Evolutionary conservation across 2,888 invertebrate genomes (phyloP).

Genomic region (Galerucella pusilla): DNA sequence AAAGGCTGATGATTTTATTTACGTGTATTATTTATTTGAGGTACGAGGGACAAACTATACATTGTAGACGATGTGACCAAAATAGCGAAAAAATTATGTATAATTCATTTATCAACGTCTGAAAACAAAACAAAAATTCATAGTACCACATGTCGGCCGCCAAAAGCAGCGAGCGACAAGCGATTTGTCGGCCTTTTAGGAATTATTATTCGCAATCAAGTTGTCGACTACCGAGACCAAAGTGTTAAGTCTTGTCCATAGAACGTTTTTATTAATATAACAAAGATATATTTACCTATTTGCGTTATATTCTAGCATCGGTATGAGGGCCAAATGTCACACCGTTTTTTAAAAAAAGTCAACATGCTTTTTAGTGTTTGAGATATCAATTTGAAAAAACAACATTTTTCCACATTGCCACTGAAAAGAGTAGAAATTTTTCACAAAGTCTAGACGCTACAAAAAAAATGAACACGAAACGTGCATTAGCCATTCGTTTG

Average conservation of each 20-base stretch:
- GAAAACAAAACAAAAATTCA: no score
- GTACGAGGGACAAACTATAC: neutral
- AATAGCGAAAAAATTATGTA: no score
- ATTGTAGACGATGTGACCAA: neutral
- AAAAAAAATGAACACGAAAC: conserved; percentile 23
- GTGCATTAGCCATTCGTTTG: conserved; percentile 14
- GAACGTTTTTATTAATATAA: no score
- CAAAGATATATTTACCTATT: no score
- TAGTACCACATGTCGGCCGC: no score
- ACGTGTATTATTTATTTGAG: neutral
- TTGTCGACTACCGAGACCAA: neutral
- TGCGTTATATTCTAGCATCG: no score
- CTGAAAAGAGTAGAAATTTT: conserved; percentile 3
- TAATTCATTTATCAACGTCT: no score
- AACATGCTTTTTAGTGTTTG: no score
- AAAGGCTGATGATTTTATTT: neutral
- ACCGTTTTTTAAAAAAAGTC: no score
- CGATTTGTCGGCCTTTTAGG: neutral
- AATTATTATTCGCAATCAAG: neutral
- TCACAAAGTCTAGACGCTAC: conserved; percentile 19
- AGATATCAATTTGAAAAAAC: no score
- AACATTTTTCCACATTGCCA: neutral
- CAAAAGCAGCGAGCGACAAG: no score
- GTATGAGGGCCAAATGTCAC: no score
- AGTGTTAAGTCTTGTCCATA: neutral